Evolutionary conservation across 2,888 invertebrate genomes (phyloP), one percentile per base, ranked within the genome.

Genomic region (Taphrorychus bicolor): DNA sequence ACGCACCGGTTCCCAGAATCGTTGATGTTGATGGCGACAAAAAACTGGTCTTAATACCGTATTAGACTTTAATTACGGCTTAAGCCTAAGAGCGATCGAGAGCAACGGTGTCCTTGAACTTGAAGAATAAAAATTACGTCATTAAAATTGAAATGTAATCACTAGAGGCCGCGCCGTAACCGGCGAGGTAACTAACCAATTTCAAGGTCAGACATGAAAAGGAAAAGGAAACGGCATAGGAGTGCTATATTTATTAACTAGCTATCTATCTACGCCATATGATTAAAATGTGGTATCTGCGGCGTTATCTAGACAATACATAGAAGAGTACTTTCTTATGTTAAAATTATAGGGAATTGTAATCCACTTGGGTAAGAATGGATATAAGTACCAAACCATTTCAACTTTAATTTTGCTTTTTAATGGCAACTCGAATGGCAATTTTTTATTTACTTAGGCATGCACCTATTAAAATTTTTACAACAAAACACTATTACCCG

Each of bases 141-240:
- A 65, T 65, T 69, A 69, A 63, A 60, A 69, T 49, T 54, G 57
- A 59, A 69, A 60, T 60, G 64, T 60, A 69, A 60, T 45, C 45
- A 42, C 53, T 53, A n/a, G 41, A 49, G 56, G 59, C 64, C 52
- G 48, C 19, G 48, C 57, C 48, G 59, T 51, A 66, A 66, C 66
- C 59, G 57, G 22, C 65, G 65, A 69, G 69, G 69, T 69, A 69
- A 69, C 65, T 69, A 69, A 59, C 69, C 69, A 69, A 49, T 61
- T 60, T 69, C 69, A 69, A 69, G 69, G 69, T 41, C 65, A 49
- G 21, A 56, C 23, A 61, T 69, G 57, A 53, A 69, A 69, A 60
- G 61, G 57, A 61, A 69, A 69, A 60, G 61, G 57, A 57, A 18
- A 45, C 21, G 17, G n/a, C 19, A 17, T 21, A 45, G 16, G 14